phyloP scores from a whole-genome alignment of 2,797 vertebrate genomes.

The Pelodytes ibericus region DNA sequence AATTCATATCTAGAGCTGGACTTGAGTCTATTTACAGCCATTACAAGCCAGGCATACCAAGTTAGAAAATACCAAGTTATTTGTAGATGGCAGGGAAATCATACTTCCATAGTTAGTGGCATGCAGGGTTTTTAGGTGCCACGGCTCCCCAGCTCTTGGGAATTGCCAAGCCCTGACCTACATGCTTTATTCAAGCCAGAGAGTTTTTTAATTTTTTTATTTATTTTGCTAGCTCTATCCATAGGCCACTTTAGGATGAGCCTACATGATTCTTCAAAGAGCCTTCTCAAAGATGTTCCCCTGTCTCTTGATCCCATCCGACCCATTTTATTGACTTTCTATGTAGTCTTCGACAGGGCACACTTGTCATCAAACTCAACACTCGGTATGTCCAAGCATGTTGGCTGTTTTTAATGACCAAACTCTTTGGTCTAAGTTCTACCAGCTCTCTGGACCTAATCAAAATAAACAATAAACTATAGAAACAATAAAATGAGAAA shows the following conservation, averaged over 20 bases:
- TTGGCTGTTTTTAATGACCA: no score
- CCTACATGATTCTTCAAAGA: not conserved
- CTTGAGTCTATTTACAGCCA: no score
- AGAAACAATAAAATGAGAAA: no score
- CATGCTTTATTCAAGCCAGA: not conserved
- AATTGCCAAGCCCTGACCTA: not conserved
- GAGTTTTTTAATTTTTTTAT: not conserved
- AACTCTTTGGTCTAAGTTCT: not conserved
- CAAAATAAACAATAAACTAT: slow-evolving; percentile 1
- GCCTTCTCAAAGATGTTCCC: not conserved
- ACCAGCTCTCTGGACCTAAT: slow-evolving; percentile 6
- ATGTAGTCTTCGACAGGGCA: not conserved
- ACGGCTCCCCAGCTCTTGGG: not conserved
- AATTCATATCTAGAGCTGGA: not conserved
- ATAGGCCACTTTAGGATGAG: not conserved
- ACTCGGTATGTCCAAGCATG: not conserved
- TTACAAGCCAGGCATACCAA: no score
- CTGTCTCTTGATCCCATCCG: not conserved
- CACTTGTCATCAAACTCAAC: not conserved
- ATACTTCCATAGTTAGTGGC: no score
- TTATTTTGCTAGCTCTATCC: no score
- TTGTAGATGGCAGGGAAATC: no score
- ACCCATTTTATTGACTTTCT: not conserved
- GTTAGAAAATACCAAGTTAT: no score
- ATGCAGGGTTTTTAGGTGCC: no score